Conservation (phyloP, 1,140 invertebrate genomes). For the Calliphora vicina region DNA sequence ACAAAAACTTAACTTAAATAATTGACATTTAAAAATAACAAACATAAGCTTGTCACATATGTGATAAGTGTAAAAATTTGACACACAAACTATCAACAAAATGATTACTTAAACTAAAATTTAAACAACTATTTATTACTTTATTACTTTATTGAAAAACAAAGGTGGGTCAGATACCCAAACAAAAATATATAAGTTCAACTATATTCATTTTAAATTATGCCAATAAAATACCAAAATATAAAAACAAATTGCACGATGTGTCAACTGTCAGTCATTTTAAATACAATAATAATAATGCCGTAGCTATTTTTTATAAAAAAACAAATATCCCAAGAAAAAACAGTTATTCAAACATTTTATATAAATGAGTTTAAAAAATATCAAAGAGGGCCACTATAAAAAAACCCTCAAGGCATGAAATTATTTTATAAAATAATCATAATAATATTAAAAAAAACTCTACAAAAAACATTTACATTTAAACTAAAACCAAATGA, state of each 20-base stretch:
- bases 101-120: no score
- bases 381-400: not conserved
- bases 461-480: not conserved
- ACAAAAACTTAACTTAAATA: not conserved
- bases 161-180: no score
- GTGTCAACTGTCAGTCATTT: not conserved
- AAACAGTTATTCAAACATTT: not conserved
- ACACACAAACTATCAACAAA: no score
- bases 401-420: not conserved
- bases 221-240: no score
- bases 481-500: not conserved
- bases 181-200: no score
- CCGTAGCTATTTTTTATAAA: no score
- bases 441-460: not conserved
- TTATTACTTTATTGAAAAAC: no score
- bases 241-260: no score
- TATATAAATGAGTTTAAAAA: not conserved
- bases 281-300: not conserved
- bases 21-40: not conserved
- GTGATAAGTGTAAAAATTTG: not conserved
- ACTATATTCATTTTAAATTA: no score
- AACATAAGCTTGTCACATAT: not conserved
- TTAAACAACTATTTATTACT: no score
- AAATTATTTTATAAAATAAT: not conserved
- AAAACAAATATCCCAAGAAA: not conserved